phyloP scores from a whole-genome alignment of 2,797 vertebrate species.

The Lepilemur ruficaudatus region DNA sequence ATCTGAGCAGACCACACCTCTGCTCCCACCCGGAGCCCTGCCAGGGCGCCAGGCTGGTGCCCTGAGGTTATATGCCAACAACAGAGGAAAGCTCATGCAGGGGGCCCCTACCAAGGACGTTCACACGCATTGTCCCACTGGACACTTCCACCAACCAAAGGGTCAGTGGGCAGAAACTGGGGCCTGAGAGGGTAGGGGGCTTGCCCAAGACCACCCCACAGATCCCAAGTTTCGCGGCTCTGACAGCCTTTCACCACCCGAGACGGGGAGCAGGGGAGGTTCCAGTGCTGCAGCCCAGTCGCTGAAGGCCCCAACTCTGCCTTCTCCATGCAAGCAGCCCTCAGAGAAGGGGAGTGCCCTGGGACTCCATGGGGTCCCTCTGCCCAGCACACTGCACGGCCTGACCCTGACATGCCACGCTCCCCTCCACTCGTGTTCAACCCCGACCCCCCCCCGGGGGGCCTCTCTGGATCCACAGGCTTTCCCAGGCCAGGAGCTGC shows the following conservation, averaged over 20 bases:
- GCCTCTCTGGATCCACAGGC: background rate
- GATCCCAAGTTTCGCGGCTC: background rate
- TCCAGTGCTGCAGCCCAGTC: accelerated
- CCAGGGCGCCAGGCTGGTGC: background rate
- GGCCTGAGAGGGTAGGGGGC: background rate
- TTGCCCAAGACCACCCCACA: background rate
- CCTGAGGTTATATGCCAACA: background rate
- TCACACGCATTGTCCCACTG: background rate
- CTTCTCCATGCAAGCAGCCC: background rate
- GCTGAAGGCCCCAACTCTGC: too few species aligned
- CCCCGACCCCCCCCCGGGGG: accelerated
- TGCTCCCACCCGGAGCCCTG: background rate
- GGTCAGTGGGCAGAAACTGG: background rate
- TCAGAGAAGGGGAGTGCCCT: background rate
- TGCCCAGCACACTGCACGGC: background rate
- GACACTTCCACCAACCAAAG: background rate
- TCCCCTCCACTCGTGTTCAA: background rate
- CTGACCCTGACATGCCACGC: accelerated
- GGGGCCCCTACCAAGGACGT: background rate
- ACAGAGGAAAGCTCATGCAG: background rate
- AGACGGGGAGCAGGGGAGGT: accelerated
- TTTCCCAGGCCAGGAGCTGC: background rate
- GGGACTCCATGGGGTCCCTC: background rate
- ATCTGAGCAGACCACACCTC: slow-evolving; percentile 17
- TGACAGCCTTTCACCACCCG: background rate